Evolutionary conservation across 2,113 vertebrate species (phyloP).

Genomic region (Vireo altiloquus): DNA sequence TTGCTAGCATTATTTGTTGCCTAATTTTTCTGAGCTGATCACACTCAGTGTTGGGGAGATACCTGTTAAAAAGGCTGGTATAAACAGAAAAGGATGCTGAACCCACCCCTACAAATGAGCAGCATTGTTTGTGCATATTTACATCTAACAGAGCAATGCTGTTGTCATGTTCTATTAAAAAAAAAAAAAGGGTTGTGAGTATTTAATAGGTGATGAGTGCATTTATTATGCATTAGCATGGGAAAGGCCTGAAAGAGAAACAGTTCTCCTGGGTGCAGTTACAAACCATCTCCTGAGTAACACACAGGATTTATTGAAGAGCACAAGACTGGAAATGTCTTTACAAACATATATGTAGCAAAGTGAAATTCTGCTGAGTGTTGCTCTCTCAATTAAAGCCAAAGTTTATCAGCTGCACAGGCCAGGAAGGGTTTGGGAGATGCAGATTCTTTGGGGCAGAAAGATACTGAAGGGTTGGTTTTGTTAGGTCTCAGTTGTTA

Average conservation of each 20-base stretch:
- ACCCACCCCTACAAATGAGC: not conserved
- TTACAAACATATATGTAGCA: not conserved
- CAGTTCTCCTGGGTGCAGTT: not conserved
- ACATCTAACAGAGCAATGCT: not conserved
- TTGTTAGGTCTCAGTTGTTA: not conserved
- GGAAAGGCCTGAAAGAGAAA: conserved; percentile 18
- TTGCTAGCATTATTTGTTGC: not conserved
- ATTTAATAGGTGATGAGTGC: not conserved
- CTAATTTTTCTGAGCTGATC: not conserved
- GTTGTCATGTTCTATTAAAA: not conserved
- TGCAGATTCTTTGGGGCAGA: not conserved
- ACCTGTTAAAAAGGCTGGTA: not conserved
- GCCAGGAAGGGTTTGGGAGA: not conserved
- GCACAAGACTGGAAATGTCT: not conserved
- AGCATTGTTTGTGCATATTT: not conserved
- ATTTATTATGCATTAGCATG: conserved; percentile 22
- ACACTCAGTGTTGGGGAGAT: not conserved
- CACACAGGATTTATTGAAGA: conserved; percentile 12
- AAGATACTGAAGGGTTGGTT: not conserved
- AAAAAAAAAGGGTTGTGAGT: not conserved
- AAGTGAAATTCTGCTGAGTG: not conserved
- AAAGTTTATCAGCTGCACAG: not conserved
- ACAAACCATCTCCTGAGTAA: conserved; percentile 13
- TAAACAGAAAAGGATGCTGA: not conserved
- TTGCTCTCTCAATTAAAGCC: not conserved